A percentile compares a stretch with the other conserved stretches of the same genome.
Conservation (phyloP, 2,797 vertebrate genomes). For the Pseudochirops corinnae region DNA sequence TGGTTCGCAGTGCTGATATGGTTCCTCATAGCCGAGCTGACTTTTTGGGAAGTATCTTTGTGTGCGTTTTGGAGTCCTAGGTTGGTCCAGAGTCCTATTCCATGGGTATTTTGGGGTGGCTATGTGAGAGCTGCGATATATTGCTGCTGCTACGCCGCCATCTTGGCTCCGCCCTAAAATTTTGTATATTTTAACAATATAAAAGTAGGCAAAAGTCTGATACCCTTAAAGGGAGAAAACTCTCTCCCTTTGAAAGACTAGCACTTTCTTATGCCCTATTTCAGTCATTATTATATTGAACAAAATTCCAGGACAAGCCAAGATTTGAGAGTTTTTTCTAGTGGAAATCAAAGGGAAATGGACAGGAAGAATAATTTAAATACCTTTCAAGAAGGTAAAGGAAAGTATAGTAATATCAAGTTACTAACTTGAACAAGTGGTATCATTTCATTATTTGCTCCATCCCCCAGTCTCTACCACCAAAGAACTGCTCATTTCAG, state of each 20-base stretch:
- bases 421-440: not conserved
- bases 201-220: not conserved
- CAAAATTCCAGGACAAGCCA: not conserved
- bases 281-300: not conserved
- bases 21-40: no score
- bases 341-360: not conserved
- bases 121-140: no score
- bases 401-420: not conserved
- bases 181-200: not conserved
- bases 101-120: no score
- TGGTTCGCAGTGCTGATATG: no score
- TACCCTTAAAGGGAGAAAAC: not conserved
- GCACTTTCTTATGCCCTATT: not conserved
- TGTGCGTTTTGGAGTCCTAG: no score
- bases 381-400: not conserved
- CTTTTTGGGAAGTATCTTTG: no score
- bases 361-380: not conserved
- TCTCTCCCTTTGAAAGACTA: not conserved
- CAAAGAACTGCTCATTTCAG: not conserved
- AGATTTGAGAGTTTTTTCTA: not conserved
- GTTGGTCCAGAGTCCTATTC: no score
- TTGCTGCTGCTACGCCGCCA: no score
- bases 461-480: not conserved
- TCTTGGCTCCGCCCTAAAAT: no score
- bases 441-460: not conserved